These are phyloP conservation scores for Blastobasis lacticolella DNA, from an alignment of 2,888 invertebrate genomes.

Conservation along the genomic window DNA sequence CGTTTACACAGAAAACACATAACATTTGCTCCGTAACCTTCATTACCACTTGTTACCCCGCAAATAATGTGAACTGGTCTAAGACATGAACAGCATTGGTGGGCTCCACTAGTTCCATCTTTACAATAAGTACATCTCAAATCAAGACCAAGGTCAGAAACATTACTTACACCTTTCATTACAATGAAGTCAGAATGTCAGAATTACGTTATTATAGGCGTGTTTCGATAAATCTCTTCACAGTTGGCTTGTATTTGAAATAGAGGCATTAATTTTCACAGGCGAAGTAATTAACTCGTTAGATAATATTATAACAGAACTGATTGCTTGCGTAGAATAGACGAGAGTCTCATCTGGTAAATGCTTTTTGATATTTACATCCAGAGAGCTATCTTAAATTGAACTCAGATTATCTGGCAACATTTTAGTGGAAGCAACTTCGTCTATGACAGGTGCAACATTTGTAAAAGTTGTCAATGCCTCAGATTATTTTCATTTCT, in stretches of 20 bases:
- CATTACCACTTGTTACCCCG: neutral
- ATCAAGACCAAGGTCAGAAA: neutral
- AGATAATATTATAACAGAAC: neutral
- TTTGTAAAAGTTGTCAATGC: neutral
- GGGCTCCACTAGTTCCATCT: conserved; percentile 1
- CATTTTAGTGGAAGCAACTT: neutral
- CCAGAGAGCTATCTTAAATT: neutral
- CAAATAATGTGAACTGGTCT: conserved; percentile 5
- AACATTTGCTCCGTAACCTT: conserved; percentile 5
- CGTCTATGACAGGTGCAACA: neutral
- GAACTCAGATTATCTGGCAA: neutral
- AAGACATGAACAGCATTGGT: conserved; percentile 2
- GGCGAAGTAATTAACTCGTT: neutral
- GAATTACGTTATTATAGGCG: neutral
- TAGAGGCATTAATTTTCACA: too few species aligned
- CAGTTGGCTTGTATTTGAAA: neutral
- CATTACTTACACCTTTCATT: neutral
- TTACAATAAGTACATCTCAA: conserved; percentile 2
- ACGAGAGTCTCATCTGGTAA: neutral
- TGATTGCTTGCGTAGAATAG: neutral
- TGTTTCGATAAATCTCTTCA: neutral
- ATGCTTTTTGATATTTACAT: neutral
- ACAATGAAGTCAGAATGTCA: neutral
- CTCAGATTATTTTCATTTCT: neutral
- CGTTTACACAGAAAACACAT: conserved; percentile 7